Conservation (phyloP, 2,113 vertebrate genomes). For the Cynocephalus volans region DNA sequence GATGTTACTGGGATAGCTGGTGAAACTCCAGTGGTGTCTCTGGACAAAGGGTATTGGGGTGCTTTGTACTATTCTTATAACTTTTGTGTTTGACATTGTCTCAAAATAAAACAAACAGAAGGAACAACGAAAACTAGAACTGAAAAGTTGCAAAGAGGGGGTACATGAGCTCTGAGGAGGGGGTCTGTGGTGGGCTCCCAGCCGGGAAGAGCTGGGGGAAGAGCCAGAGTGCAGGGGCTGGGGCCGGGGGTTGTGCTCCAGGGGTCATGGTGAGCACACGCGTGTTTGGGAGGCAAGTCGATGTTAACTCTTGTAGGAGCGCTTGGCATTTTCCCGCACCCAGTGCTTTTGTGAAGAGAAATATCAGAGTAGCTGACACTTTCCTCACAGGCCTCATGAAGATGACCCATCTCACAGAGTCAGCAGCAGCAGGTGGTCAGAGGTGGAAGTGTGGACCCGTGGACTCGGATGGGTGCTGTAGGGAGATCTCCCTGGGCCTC, state of each 20-base stretch:
- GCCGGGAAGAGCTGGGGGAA: not conserved
- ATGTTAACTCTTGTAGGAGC: not conserved
- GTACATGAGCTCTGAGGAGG: not conserved
- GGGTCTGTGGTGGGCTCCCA: not conserved
- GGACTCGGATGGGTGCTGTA: no score
- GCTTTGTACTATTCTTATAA: not conserved
- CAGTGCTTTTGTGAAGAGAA: not conserved
- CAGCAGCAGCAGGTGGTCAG: fast-evolving
- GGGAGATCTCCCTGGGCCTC: no score
- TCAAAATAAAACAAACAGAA: not conserved
- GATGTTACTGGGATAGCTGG: not conserved
- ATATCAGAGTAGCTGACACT: not conserved
- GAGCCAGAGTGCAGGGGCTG: not conserved
- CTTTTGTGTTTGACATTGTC: not conserved
- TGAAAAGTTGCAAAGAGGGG: not conserved
- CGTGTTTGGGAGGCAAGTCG: not conserved
- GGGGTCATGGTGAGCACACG: no score
- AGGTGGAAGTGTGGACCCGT: not conserved
- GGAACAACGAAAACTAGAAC: not conserved
- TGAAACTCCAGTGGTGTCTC: not conserved
- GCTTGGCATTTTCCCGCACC: not conserved
- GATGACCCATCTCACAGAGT: not conserved
- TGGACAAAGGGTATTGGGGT: not conserved
- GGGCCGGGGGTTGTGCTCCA: no score
- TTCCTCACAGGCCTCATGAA: not conserved